Evolutionary conservation across 1,140 invertebrate genomes (phyloP).

Genomic region (Penaeus indicus): DNA sequence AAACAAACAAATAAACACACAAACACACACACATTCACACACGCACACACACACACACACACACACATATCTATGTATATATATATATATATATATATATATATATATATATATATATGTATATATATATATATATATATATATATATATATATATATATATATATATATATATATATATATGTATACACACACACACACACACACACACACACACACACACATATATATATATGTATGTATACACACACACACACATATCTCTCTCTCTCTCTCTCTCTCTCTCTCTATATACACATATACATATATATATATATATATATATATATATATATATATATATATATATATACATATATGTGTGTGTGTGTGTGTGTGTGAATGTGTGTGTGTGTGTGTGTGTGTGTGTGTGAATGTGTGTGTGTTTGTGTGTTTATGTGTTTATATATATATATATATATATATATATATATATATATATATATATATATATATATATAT

Average conservation of each 20-base stretch:
- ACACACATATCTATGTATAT: background rate
- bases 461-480: slow-evolving; percentile 34
- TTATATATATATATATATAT: slow-evolving; percentile 21
- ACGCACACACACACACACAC: background rate
- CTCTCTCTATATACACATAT: no score
- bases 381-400: no score
- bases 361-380: no score
- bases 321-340: no score
- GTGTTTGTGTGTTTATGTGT: background rate
- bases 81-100: no score
- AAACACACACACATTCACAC: background rate
- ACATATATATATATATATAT: no score
- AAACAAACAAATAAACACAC: background rate
- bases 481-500: slow-evolving; percentile 34
- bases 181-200: background rate
- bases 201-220: background rate
- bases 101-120: no score
- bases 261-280: no score
- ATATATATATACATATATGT: no score
- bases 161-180: background rate
- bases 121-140: no score
- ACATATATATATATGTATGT: no score
- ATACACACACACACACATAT: no score
- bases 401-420: background rate
- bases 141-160: background rate